A percentile compares a stretch with the other conserved stretches of the same genome.
phyloP scores from a whole-genome alignment of 2,113 vertebrate genomes.

The Cathartes aura region DNA sequence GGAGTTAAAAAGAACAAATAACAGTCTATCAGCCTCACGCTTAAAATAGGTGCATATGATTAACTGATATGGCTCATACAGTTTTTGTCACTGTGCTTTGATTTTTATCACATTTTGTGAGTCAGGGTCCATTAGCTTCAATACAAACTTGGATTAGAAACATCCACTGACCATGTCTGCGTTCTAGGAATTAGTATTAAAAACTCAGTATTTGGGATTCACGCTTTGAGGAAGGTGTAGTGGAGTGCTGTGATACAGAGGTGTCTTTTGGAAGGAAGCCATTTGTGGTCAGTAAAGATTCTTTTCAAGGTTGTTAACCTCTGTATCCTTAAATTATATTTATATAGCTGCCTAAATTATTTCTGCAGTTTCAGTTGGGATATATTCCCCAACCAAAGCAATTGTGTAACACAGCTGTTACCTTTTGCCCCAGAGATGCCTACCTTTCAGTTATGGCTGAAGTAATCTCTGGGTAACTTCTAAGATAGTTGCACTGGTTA shows the following conservation, averaged over 20 bases:
- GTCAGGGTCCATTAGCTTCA: neutral
- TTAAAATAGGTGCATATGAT: neutral
- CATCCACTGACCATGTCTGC: neutral
- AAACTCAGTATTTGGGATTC: neutral
- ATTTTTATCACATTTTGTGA: neutral
- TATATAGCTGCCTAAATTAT: neutral
- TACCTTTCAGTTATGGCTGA: neutral
- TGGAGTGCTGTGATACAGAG: neutral
- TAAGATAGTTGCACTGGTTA: neutral
- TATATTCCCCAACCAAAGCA: neutral
- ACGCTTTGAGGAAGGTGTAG: neutral
- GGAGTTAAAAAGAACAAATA: neutral
- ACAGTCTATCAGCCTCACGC: neutral
- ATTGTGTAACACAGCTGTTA: neutral
- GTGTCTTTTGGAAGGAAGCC: neutral
- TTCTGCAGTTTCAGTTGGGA: neutral
- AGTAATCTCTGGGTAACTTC: neutral
- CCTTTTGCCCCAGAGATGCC: neutral
- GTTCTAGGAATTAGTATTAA: neutral
- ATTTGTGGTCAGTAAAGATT: neutral
- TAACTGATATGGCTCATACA: neutral
- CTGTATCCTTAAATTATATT: neutral
- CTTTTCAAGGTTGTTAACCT: neutral
- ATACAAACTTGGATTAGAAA: neutral
- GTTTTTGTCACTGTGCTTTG: neutral